Conservation (phyloP, 2,888 invertebrate species). For the Tanytarsus gracilentus region DNA sequence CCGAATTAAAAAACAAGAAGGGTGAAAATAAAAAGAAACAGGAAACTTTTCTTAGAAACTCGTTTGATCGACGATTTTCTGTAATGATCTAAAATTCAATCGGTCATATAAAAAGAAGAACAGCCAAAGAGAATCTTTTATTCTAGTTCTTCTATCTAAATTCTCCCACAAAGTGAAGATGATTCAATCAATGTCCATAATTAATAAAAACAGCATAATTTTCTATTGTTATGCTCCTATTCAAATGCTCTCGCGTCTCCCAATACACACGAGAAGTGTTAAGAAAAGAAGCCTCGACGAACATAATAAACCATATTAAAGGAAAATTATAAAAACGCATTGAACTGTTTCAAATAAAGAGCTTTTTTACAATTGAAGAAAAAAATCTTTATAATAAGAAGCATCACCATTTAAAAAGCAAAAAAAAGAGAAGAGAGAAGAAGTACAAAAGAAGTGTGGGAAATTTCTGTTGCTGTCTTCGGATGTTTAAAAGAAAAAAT, state of each 20-base stretch:
- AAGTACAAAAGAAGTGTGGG: constrained; percentile 28
- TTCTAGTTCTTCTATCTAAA: not conserved
- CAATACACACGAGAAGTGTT: not conserved
- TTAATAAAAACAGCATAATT: constrained; percentile 13
- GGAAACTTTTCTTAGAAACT: constrained; percentile 2
- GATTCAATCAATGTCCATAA: constrained; percentile 13
- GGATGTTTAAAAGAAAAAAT: constrained; percentile 24
- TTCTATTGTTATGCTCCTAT: not conserved
- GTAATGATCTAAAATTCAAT: not conserved
- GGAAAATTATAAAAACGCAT: constrained; percentile 28
- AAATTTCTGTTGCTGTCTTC: constrained; percentile 26
- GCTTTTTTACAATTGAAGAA: constrained; percentile 20
- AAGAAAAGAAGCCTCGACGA: constrained; percentile 8
- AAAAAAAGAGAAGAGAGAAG: constrained; percentile 12
- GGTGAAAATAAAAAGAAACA: not conserved
- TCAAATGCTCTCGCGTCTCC: no score
- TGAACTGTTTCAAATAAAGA: constrained; percentile 28
- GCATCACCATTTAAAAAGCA: constrained; percentile 27
- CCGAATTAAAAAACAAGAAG: not conserved
- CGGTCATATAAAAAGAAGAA: no score
- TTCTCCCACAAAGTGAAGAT: not conserved
- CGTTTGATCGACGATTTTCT: not conserved
- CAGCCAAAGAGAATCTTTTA: not conserved
- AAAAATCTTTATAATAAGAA: constrained; percentile 22
- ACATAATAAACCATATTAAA: constrained; percentile 27